Conservation (phyloP, 1,140 invertebrate genomes). For the Drosophila azteca region DNA sequence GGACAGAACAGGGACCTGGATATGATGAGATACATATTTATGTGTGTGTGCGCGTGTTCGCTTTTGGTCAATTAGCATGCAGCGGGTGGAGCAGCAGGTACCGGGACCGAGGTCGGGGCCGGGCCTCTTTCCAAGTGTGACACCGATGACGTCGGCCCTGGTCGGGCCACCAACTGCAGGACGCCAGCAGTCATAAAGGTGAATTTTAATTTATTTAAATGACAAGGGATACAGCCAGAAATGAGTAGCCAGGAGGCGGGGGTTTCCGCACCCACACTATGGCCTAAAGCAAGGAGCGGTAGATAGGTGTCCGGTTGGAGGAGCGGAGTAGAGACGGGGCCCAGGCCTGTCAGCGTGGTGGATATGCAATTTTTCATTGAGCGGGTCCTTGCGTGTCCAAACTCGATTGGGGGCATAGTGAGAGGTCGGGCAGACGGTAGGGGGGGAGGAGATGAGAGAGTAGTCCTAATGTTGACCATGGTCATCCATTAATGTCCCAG, state of each 20-base stretch:
- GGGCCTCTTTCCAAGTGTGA: conserved; percentile 55
- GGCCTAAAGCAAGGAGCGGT: conserved; percentile 56
- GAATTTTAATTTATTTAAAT: conserved; percentile 81
- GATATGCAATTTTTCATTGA: conserved; percentile 78
- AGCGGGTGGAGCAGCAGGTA: conserved; percentile 42
- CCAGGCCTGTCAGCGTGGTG: conserved; percentile 40
- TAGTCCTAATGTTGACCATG: too few relatives aligned
- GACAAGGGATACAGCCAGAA: conserved; percentile 22
- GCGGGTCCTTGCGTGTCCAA: conserved; percentile 57
- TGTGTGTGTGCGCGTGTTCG: conserved; percentile 25
- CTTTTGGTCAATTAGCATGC: conserved; percentile 70
- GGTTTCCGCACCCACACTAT: conserved; percentile 44
- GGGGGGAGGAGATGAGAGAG: too few relatives aligned
- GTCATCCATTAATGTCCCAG: too few relatives aligned
- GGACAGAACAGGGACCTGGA: neutral
- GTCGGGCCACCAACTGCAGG: conserved; percentile 33
- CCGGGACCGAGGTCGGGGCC: neutral
- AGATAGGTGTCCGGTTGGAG: neutral
- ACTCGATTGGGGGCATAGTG: conserved; percentile 12
- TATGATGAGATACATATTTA: neutral
- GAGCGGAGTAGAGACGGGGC: neutral
- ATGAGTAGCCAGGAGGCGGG: neutral
- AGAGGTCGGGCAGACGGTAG: too few relatives aligned
- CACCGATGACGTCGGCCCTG: conserved; percentile 64
- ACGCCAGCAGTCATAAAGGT: conserved; percentile 56